Base-by-base conservation (phyloP, 2,797 vertebrate species). In the Rallus crepitans region DNA sequence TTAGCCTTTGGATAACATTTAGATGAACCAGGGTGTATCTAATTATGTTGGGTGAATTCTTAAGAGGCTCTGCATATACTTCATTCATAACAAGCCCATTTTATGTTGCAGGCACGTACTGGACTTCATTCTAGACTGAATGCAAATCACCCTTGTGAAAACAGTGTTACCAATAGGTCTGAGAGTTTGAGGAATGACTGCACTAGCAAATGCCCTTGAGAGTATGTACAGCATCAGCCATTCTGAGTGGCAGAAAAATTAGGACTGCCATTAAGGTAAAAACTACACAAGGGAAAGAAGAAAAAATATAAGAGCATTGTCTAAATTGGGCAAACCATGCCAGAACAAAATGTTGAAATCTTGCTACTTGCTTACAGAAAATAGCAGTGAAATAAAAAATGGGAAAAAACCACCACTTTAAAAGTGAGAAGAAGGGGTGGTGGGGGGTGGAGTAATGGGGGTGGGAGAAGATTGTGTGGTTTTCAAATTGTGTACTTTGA, bases 1-100 rank as follows among this genome's bases (percentile, higher is more conserved):
- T 98, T 98, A 97, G 97, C 95, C 96, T 97, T 98, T 97, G 94
- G 97, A 98, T 97, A 98, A 96, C 68, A 97, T 93, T 97, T 96
- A 93, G 93, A 97, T 90, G 95, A 98, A 96, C 97, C 73, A 93
- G 91, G 57, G 89, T 97, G 61, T 96, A 96, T 97, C 88, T 98
- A 97, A 97, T 98, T 97, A 97, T 65, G 77, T 78, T 87, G 79
- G 66, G 84, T 95, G 96, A 97, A 97, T 97, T 97, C 95, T 96
- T 97, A 94, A 97, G 94, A 97, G 89, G 61, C 45, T 89, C 50
- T 91, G 76, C 71, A 81, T 89, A 88, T 82, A 95, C 37, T 94
- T 97, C 77, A 91, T 96, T 96, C 87, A 97, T 85, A 97, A 89
- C 48, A 92, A 97, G 85, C 47, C 89, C 31, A 93, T 96, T 95